Evolutionary conservation across 92 coral and sea anemone genomes (phyloP).

Genomic region (Ricordea florida): DNA sequence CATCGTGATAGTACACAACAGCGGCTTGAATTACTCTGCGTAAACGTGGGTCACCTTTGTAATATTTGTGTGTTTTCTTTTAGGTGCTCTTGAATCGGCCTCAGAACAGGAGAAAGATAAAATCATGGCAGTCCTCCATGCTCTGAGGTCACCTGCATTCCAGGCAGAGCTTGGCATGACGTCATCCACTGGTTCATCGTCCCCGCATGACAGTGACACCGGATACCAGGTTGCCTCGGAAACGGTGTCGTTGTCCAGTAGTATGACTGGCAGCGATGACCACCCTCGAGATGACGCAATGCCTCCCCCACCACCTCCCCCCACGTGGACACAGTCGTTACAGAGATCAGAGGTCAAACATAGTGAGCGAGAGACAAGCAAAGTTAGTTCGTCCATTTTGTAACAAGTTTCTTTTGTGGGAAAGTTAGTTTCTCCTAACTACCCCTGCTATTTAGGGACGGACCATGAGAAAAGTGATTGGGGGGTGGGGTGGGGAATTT

Average conservation of each 20-base stretch:
- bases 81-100: slow-evolving; percentile 82
- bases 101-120: slow-evolving; percentile 85
- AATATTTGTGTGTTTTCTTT: neutral
- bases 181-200: slow-evolving; percentile 70
- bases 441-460: too few species aligned
- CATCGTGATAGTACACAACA: too few species aligned
- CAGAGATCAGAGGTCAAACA: neutral
- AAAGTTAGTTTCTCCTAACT: too few species aligned
- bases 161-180: slow-evolving; percentile 57
- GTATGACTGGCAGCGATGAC: slow-evolving; percentile 76
- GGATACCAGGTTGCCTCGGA: slow-evolving; percentile 80
- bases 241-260: slow-evolving; percentile 72
- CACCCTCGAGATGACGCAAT: slow-evolving; percentile 39
- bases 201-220: slow-evolving; percentile 81
- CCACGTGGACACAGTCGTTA: slow-evolving; percentile 5
- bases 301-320: slow-evolving; percentile 57
- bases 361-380: neutral
- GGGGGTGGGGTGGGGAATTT: too few species aligned
- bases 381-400: neutral
- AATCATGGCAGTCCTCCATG: slow-evolving; percentile 81
- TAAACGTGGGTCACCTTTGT: too few species aligned
- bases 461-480: too few species aligned
- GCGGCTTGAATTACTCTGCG: too few species aligned
- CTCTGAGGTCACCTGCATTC: slow-evolving; percentile 75
- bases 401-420: too few species aligned